These are phyloP conservation scores for Lasioglossum leucozonium DNA, from an alignment of 2,888 invertebrate genomes.

Conservation along the genomic window DNA sequence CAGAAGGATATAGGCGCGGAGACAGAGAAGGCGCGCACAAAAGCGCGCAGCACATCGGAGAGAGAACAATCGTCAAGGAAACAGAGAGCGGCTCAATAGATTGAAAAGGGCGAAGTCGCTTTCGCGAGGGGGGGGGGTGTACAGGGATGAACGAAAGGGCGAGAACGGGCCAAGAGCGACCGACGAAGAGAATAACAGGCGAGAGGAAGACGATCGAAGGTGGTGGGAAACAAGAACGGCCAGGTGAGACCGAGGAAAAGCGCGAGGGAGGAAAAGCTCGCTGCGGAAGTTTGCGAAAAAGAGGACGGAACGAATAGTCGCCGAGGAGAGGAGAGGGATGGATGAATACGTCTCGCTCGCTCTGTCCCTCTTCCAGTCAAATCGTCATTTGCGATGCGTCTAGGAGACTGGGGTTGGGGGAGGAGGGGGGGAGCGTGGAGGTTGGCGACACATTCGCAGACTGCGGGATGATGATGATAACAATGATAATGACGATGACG, in stretches of 20 bases:
- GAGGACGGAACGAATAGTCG: background rate
- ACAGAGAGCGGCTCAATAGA: slow-evolving; percentile 28
- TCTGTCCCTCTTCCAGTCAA: slow-evolving; percentile 50
- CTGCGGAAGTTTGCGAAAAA: slow-evolving; percentile 18
- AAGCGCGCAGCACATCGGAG: slow-evolving; percentile 18
- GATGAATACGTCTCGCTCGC: slow-evolving; percentile 9
- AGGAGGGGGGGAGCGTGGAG: background rate
- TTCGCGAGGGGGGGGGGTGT: background rate
- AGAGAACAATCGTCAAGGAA: slow-evolving; percentile 20
- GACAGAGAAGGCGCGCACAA: slow-evolving; percentile 31
- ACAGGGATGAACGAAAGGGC: slow-evolving; percentile 21
- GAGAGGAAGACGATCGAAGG: slow-evolving; percentile 4
- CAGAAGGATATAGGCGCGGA: slow-evolving; percentile 22
- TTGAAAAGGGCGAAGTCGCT: slow-evolving; percentile 31
- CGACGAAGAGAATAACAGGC: background rate
- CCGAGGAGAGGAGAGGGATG: background rate
- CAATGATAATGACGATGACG: slow-evolving; percentile 60
- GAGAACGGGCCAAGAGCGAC: background rate
- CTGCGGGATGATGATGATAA: slow-evolving; percentile 54
- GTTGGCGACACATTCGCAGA: slow-evolving; percentile 11
- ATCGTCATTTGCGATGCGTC: slow-evolving; percentile 74
- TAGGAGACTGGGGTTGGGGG: slow-evolving; percentile 39
- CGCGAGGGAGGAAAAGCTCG: background rate
- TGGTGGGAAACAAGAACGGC: slow-evolving; percentile 11
- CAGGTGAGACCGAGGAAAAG: slow-evolving; percentile 15